phyloP scores from a whole-genome alignment of 2,888 invertebrate species.

The Empis stercorea region DNA sequence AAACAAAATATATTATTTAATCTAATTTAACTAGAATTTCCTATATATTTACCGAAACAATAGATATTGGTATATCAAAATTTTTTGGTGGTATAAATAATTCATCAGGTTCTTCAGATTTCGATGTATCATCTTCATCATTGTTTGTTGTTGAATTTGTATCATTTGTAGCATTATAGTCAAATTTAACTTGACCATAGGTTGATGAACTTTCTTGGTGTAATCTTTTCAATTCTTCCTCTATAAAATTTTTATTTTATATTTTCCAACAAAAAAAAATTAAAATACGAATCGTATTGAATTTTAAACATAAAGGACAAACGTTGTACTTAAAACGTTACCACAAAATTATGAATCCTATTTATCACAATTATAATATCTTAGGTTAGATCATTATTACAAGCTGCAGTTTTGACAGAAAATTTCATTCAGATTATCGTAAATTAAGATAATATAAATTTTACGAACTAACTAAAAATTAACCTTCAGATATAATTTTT shows the following conservation, averaged over 20 bases:
- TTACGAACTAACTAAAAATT: too few relatives aligned
- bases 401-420: too few relatives aligned
- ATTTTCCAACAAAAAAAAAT: too few relatives aligned
- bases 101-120: conserved; percentile 58
- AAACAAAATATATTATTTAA: conserved; percentile 7
- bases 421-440: too few relatives aligned
- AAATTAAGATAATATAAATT: too few relatives aligned
- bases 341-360: too few relatives aligned
- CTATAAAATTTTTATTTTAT: conserved; percentile 39
- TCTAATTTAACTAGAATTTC: background rate
- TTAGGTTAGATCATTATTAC: too few relatives aligned
- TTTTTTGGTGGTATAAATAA: conserved; percentile 59
- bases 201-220: conserved; percentile 49
- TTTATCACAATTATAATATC: too few relatives aligned
- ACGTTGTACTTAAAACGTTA: too few relatives aligned
- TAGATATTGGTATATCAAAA: conserved; percentile 62
- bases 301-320: too few relatives aligned
- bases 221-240: conserved; percentile 82
- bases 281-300: too few relatives aligned
- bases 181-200: conserved; percentile 65
- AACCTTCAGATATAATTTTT: too few relatives aligned
- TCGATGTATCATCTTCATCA: conserved; percentile 37
- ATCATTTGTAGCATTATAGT: conserved; percentile 49
- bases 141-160: conserved; percentile 29
- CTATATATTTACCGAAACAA: conserved; percentile 47